Base-by-base conservation (phyloP, 2,888 invertebrate genomes). In the Caenorhabditis sp. region DNA sequence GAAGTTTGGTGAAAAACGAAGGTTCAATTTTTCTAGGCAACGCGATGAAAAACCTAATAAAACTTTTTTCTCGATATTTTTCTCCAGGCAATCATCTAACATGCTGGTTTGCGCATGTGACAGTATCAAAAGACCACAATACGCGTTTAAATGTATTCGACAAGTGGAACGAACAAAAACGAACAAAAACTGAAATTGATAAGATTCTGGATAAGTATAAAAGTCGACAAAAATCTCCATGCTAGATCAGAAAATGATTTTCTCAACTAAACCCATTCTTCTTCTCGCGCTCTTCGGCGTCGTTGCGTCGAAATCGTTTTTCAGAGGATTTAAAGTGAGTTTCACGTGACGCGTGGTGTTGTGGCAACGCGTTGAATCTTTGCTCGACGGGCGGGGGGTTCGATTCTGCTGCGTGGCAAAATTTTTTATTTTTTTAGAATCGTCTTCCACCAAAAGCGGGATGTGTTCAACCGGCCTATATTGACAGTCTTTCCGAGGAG, bases 381-480 rank as follows among this genome's bases (percentile, higher is more conserved):
- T n/a, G n/a, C n/a, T n/a, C n/a, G n/a, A n/a, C n/a, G n/a, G n/a
- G n/a, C n/a, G n/a, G n/a, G n/a, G n/a, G n/a, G n/a, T n/a, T n/a
- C n/a, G n/a, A n/a, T n/a, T n/a, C n/a, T n/a, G n/a, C n/a, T n/a
- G n/a, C 6, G 14, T 43, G 14, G 14, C 3, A 17, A 43, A 43
- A 43, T 12, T 17, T 17, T 3, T 43, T 3, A 17, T 10, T 43
- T 43, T 43, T 43, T 10, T 17, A 43, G 43, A 43, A 43, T 43
- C 43, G 43, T 17, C 14, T 17, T 3, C 43, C 43, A 43, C 43
- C 43, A 43, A 43, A 43, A 14, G 43, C 43, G 6, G 43, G 43
- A 53, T 80, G 80, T 53, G 80, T 75, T 57, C 64, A 75, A 17
- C 80, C 80, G 36, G 69, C 77, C 31, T 80, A 71, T 72, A 51